These are phyloP conservation scores for Anolis apletophallus DNA, from an alignment of 2,797 vertebrate species.

Conservation along the genomic window DNA sequence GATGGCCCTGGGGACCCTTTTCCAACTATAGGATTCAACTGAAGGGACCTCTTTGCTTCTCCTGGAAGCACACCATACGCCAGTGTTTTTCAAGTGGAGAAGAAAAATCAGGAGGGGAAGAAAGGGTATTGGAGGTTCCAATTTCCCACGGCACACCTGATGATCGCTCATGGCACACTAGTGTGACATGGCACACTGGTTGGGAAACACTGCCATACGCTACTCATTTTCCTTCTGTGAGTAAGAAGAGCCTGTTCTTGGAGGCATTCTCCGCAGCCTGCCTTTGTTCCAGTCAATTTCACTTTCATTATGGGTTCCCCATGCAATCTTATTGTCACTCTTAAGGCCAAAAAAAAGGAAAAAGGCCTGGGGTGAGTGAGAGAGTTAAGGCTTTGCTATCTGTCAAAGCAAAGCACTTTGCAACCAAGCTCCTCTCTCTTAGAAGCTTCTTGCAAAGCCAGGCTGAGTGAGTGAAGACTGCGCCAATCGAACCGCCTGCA, in stretches of 20 bases:
- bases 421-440: not conserved
- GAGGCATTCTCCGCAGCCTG: not conserved
- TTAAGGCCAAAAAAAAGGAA: not conserved
- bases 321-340: not conserved
- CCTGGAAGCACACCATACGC: not conserved
- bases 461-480: not conserved
- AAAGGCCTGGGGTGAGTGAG: not conserved
- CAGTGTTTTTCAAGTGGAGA: too few relatives aligned
- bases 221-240: not conserved
- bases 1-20: too few relatives aligned
- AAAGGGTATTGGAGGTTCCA: too few relatives aligned
- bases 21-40: too few relatives aligned
- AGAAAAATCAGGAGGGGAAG: too few relatives aligned
- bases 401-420: not conserved
- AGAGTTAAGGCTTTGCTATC: not conserved
- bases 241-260: not conserved
- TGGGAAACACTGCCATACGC: too few relatives aligned
- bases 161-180: too few relatives aligned
- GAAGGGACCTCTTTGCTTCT: too few relatives aligned
- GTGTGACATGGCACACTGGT: too few relatives aligned
- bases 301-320: not conserved
- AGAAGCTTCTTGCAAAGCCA: not conserved
- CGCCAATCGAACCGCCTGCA: not conserved
- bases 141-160: too few relatives aligned
- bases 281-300: not conserved